These are phyloP conservation scores for Pseudorasbora parva DNA, from an alignment of 2,113 vertebrate species.

Conservation along the genomic window DNA sequence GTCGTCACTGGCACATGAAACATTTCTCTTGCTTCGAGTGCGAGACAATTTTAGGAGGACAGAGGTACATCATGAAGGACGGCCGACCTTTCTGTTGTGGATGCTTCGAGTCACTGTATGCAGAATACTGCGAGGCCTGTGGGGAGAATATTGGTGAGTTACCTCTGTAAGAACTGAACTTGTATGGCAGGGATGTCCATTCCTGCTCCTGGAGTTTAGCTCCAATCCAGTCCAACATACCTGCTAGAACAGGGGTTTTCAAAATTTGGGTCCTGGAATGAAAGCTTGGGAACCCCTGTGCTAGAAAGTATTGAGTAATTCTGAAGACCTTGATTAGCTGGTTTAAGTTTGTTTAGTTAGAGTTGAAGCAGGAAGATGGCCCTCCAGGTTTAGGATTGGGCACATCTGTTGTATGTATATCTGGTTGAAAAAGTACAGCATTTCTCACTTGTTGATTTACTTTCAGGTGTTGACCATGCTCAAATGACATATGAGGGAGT, in stretches of 20 bases:
- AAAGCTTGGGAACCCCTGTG: too few relatives aligned
- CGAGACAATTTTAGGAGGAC: constrained; percentile 88
- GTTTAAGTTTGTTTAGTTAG: background rate
- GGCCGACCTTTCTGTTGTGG: constrained; percentile 90
- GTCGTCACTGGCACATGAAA: constrained; percentile 96
- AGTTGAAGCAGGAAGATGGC: background rate
- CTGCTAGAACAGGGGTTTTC: background rate
- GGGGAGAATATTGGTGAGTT: constrained; percentile 91
- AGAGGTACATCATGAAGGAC: constrained; percentile 98
- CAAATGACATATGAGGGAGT: constrained; percentile 97
- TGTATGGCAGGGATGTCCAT: background rate
- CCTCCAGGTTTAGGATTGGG: background rate
- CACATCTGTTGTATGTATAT: background rate
- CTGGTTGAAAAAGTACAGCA: background rate
- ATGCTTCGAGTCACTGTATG: constrained; percentile 93
- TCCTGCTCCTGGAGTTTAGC: background rate
- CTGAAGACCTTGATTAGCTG: background rate
- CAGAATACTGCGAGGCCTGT: constrained; percentile 94
- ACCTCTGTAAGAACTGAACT: background rate
- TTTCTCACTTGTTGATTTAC: background rate
- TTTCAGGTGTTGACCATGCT: constrained; percentile 91
- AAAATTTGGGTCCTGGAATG: too few relatives aligned
- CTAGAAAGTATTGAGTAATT: background rate
- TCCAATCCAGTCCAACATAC: background rate
- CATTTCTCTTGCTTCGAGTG: constrained; percentile 96